Base-by-base conservation (phyloP, 2,797 vertebrate species). In the Neoniphon sammara region DNA sequence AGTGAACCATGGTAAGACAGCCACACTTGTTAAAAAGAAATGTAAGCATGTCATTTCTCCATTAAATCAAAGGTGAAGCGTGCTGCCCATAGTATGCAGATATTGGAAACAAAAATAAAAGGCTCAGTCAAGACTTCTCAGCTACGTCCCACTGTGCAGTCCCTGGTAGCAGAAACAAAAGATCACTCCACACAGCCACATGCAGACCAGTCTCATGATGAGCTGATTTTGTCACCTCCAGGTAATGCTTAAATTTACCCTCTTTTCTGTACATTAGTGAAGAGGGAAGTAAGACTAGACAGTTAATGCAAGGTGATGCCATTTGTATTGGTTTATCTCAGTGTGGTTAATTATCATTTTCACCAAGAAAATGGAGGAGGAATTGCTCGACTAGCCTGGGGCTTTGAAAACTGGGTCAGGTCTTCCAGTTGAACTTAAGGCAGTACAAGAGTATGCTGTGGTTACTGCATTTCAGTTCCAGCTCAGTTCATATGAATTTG, bases 191-290 rank as follows among this genome's bases (percentile, higher is more conserved):
- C 55, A 2, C 76, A 54, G 14, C 53, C 47, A 3, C 84, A 65
- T 2, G 55, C 66, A 44, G 71, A 85, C 49, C 74, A 71, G 60
- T 68, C 56, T 31, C 68, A 71, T 86, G 81, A 91, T 72, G 80
- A 91, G 77, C 88, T 79, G 23, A 25, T 65, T 34, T 30, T 85
- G 1, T 88, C 77, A 66, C 85, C 87, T 47, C 89, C 93, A 93
- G 94, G 96, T 96, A 87, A 81, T 44, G 8, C 2, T 50, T 23
- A 12, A 18, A 10, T 53, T 12, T 53, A 6, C 1, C 23, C 21
- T 39, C 9, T 14, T 61, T 34, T 62, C 46, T 53, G 31, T 25
- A 2, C 8, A 1, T 30, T 18, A 44, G 6, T 11, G 20, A 12
- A 59, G 7, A 14, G 3, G 1, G 7, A 23, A 34, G 8, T 15